Base-by-base conservation (phyloP, 2,888 invertebrate species). In the Drosophila niveifrons region DNA sequence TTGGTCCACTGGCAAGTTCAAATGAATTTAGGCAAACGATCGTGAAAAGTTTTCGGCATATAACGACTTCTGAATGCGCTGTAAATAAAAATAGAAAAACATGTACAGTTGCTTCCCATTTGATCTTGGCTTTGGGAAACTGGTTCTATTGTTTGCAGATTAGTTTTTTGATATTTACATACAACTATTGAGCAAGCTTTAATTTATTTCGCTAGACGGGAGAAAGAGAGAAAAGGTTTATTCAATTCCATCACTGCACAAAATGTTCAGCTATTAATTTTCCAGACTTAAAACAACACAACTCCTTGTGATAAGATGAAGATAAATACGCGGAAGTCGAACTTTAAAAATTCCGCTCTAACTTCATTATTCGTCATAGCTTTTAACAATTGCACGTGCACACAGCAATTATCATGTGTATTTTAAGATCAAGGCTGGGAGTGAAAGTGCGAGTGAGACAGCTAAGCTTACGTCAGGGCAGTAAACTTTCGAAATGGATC, bases 1-100 rank as follows among this genome's bases (percentile, higher is more conserved):
- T 58, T n/a, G 44, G 13, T 28, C 43, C 59, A 43, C 52, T 39
- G 29, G 9, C 66, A 59, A 75, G 53, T 44, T 71, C 50, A 63
- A 58, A 55, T 72, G 61, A 68, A 83, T 62, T 82, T 51, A 28
- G 51, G 31, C 29, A 50, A 34, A n/a, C 55, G 28, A 34, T 7
- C 28, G 18, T 3, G 23, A 53, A 34, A 34, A 18, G 0, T 7
- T 15, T 15, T 36, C 13, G 13, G 13, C 15, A 29, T 7, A 1
- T 23, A 52, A 41, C 61, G 84, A 77, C 63, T 47, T n/a, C 7
- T 3, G 0, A 36, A 47, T 73, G 65, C 59, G 15, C 79, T 79
- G 15, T 34, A 28, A 28, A 3, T 28, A 46, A 31, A 17, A 18
- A 10, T 11, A 8, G 6, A 36, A 2, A 17, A 11, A 11, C 39